Evolutionary conservation across 2,888 invertebrate genomes (phyloP).

Genomic region (Melanargia galathea): DNA sequence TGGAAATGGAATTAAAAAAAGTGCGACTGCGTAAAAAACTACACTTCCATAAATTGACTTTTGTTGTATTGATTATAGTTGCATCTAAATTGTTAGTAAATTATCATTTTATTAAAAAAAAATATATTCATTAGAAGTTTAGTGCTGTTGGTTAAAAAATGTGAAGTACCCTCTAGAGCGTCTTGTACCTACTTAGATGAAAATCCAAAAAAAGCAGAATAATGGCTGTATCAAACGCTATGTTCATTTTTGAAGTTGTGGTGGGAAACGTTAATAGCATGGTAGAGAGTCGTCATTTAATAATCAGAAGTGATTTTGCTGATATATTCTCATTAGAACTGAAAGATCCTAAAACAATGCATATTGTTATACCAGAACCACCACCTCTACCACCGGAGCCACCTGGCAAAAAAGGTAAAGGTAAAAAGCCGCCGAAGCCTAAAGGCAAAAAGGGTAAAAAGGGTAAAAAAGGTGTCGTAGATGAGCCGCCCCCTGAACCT

Average conservation of each 20-base stretch:
- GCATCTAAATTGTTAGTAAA: background rate
- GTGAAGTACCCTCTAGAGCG: background rate
- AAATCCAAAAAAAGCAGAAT: slow-evolving; percentile 43
- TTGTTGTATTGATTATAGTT: background rate
- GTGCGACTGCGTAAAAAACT: background rate
- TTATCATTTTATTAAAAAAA: background rate
- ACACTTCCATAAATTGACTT: background rate
- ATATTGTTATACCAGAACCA: slow-evolving; percentile 73
- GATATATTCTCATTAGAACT: slow-evolving; percentile 73
- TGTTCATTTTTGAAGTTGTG: slow-evolving; percentile 75
- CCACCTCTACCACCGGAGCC: slow-evolving; percentile 69
- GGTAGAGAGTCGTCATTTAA: slow-evolving; percentile 59
- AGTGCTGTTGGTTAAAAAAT: background rate
- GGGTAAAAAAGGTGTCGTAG: slow-evolving; percentile 61
- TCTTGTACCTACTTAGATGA: background rate
- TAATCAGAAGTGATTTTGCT: slow-evolving; percentile 70
- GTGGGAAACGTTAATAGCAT: slow-evolving; percentile 64
- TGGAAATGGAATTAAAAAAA: background rate
- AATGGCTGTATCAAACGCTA: slow-evolving; percentile 69
- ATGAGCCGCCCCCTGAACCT: slow-evolving; percentile 64
- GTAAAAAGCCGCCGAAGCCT: slow-evolving; percentile 53
- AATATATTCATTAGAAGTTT: background rate
- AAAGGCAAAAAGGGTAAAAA: slow-evolving; percentile 49
- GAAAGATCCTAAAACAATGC: slow-evolving; percentile 74
- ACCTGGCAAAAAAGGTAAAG: slow-evolving; percentile 59